phyloP scores from a whole-genome alignment of 2,888 invertebrate species.

The Synergus laeviventris region DNA sequence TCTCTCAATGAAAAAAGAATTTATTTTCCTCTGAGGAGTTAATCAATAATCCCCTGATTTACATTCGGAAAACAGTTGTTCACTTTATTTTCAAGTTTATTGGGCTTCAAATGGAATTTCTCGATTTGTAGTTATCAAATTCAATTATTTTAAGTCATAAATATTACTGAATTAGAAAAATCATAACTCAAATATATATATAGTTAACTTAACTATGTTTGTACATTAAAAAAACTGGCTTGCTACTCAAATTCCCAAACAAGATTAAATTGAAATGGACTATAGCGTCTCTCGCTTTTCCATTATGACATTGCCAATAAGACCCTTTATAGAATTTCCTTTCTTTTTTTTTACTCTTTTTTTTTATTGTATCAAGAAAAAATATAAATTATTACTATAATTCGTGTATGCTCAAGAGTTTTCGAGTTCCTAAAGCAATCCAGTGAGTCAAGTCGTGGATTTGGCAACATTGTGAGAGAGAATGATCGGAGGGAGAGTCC shows the following conservation, averaged over 20 bases:
- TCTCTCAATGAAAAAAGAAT: not conserved
- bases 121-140: too few species aligned
- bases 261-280: slow-evolving; percentile 45
- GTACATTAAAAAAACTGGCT: not conserved
- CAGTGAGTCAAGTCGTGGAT: slow-evolving; percentile 26
- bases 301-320: not conserved
- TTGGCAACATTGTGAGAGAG: slow-evolving; percentile 30
- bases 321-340: not conserved
- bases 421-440: not conserved
- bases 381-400: not conserved
- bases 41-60: too few species aligned
- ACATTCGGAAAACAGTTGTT: not conserved
- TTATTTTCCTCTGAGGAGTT: too few species aligned
- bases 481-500: not conserved
- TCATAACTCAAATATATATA: not conserved
- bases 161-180: not conserved
- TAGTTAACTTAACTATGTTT: not conserved
- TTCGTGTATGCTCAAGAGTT: not conserved
- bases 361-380: not conserved
- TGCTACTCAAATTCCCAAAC: slow-evolving; percentile 41
- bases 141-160: too few species aligned
- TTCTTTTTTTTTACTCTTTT: not conserved
- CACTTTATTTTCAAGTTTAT: not conserved
- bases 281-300: slow-evolving; percentile 9
- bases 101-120: not conserved